A percentile compares a stretch with the other conserved stretches of the same genome.
Conservation (phyloP, 2,113 vertebrate genomes). For the Cinclus mexicanus region DNA sequence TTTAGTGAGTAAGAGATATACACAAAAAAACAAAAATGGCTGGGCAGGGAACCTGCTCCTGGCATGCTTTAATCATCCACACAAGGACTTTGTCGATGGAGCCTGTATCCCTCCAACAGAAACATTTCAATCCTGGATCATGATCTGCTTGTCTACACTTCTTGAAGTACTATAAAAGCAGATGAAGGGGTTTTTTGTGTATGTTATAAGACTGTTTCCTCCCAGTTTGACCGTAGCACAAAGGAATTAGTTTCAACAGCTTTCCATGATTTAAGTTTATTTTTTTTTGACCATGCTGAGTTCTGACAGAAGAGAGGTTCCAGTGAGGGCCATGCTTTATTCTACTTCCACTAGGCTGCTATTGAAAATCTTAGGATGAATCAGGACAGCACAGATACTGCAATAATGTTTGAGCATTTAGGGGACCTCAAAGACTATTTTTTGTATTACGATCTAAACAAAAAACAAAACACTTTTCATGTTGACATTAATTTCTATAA, state of each 20-base stretch:
- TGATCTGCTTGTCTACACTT: not conserved
- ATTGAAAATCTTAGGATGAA: not conserved
- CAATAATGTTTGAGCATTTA: conserved; percentile 8
- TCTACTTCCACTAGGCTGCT: not conserved
- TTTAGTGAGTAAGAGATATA: not conserved
- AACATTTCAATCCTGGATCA: not conserved
- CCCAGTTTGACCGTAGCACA: not conserved
- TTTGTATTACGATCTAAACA: not conserved
- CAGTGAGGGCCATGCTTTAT: not conserved
- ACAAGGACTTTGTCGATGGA: not conserved
- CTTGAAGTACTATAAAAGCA: not conserved
- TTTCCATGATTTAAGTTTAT: conserved; percentile 20
- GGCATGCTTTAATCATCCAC: not conserved
- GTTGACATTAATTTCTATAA: conserved; percentile 45
- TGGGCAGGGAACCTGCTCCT: not conserved
- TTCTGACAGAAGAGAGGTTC: conserved; percentile 7
- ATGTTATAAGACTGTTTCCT: not conserved
- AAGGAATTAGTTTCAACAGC: not conserved
- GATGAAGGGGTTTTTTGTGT: not conserved
- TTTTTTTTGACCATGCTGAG: conserved; percentile 25
- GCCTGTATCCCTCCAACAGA: not conserved
- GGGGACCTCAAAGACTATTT: not conserved
- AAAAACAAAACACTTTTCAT: not conserved
- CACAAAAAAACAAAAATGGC: not conserved
- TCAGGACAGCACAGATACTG: not conserved